phyloP scores from a whole-genome alignment of 2,888 invertebrate species.

The Dascillus cervinus region DNA sequence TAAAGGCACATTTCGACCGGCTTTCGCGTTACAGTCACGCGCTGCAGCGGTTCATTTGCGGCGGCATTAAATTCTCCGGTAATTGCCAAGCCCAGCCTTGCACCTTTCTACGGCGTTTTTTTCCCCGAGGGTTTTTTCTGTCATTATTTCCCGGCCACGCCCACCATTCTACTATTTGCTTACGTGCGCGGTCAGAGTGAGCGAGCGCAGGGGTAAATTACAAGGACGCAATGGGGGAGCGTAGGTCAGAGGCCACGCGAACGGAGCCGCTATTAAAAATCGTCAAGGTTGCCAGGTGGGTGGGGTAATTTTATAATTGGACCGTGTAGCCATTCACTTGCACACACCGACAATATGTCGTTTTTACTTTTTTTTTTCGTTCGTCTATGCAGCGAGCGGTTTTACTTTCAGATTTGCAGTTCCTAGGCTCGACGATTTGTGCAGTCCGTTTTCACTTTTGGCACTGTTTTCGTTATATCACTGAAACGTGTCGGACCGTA shows the following conservation, averaged over 20 bases:
- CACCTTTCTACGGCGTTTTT: conserved; percentile 21
- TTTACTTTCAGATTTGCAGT: too few relatives aligned
- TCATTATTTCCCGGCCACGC: conserved; percentile 15
- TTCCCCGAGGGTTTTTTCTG: conserved; percentile 15
- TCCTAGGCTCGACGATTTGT: too few relatives aligned
- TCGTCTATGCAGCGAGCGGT: too few relatives aligned
- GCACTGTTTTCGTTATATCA: too few relatives aligned
- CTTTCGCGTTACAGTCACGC: conserved; percentile 15
- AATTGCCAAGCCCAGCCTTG: conserved; percentile 20
- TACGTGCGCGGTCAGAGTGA: conserved; percentile 5
- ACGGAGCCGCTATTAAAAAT: conserved; percentile 18
- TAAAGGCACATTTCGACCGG: conserved; percentile 2
- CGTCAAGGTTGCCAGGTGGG: conserved; percentile 18
- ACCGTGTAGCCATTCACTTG: conserved; percentile 12
- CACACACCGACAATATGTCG: too few relatives aligned
- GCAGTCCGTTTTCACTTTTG: too few relatives aligned
- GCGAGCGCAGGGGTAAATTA: neutral
- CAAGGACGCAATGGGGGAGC: neutral
- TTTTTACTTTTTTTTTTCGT: too few relatives aligned
- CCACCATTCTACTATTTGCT: conserved; percentile 1
- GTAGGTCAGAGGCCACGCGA: conserved; percentile 23
- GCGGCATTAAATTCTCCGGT: conserved; percentile 12
- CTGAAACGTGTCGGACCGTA: too few relatives aligned
- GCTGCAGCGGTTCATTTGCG: conserved; percentile 10
- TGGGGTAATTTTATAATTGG: conserved; percentile 8